Conservation (phyloP, 2,888 invertebrate genomes). For the Alviniconcha strummeri region DNA sequence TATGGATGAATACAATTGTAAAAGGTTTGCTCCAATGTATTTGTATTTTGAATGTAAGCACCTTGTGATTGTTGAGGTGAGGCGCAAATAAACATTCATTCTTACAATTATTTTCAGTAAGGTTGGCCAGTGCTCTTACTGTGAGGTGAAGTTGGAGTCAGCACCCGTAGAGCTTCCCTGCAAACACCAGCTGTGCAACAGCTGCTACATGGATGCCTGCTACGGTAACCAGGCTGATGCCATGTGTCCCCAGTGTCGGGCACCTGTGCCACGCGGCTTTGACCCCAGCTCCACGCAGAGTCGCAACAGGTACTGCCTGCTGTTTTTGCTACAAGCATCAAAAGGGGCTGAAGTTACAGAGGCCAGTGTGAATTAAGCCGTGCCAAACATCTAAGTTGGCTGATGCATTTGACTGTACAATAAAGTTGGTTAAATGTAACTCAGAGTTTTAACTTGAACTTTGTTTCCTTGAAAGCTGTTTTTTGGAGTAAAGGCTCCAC, state of each 20-base stretch:
- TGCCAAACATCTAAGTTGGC: no score
- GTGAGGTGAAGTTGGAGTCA: conserved; percentile 50
- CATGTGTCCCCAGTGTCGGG: conserved; percentile 53
- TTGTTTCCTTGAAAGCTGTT: no score
- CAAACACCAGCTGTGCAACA: conserved; percentile 55
- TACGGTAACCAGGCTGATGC: conserved; percentile 30
- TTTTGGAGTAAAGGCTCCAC: no score
- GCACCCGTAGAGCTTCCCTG: conserved; percentile 61
- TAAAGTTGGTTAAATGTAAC: no score
- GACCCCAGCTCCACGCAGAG: conserved; percentile 31
- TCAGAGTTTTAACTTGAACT: no score
- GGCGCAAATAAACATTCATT: no score
- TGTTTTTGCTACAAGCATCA: no score
- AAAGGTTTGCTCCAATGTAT: not conserved
- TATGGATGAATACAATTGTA: no score
- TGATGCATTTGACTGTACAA: no score
- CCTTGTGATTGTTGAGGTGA: not conserved
- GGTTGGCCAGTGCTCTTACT: conserved; percentile 50
- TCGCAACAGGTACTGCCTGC: conserved; percentile 14
- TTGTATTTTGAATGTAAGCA: not conserved
- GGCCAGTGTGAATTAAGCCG: no score
- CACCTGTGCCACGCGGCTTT: conserved; percentile 44
- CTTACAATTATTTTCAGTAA: conserved; percentile 35
- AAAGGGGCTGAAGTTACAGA: no score
- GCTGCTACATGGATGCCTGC: conserved; percentile 50